Conservation (phyloP, 2,113 vertebrate species). For the Mola mola region DNA sequence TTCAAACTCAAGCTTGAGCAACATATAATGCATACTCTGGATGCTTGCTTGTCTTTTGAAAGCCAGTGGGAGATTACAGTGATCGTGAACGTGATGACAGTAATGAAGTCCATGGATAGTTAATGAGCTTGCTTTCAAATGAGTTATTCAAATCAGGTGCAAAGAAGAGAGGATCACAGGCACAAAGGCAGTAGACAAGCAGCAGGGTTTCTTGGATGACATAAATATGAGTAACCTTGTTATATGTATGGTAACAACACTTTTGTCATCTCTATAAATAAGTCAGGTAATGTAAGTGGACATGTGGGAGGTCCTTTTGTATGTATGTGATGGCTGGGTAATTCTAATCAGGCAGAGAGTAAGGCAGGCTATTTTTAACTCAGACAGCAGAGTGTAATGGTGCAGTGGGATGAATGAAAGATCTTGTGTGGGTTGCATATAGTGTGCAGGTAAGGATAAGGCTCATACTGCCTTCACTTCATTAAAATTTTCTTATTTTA, state of each 20-base stretch:
- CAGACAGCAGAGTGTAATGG: slow-evolving; percentile 67
- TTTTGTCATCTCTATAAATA: slow-evolving; percentile 2
- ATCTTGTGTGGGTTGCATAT: slow-evolving; percentile 57
- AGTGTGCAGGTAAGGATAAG: slow-evolving; percentile 58
- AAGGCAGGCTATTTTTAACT: slow-evolving; percentile 77
- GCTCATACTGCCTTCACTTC: slow-evolving; percentile 12
- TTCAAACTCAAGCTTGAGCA: neutral
- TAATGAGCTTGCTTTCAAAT: slow-evolving; percentile 39
- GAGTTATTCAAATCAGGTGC: slow-evolving; percentile 38
- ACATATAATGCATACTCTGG: neutral
- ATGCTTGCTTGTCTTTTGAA: slow-evolving; percentile 5
- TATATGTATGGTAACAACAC: slow-evolving; percentile 3
- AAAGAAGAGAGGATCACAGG: slow-evolving; percentile 15
- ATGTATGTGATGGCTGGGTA: slow-evolving; percentile 58
- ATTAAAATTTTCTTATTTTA: slow-evolving; percentile 9
- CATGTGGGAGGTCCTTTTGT: slow-evolving; percentile 49
- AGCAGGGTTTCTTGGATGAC: slow-evolving; percentile 15
- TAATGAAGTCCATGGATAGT: slow-evolving; percentile 17
- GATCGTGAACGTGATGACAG: slow-evolving; percentile 6
- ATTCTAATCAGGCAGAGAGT: slow-evolving; percentile 67
- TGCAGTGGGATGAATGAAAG: slow-evolving; percentile 77
- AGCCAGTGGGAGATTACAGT: neutral
- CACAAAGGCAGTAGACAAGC: slow-evolving; percentile 14
- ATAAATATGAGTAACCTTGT: slow-evolving; percentile 40
- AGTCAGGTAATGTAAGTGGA: slow-evolving; percentile 29